phyloP scores from a whole-genome alignment of 2,888 invertebrate species.

The Pseudococcus jackbeardsleyi region DNA sequence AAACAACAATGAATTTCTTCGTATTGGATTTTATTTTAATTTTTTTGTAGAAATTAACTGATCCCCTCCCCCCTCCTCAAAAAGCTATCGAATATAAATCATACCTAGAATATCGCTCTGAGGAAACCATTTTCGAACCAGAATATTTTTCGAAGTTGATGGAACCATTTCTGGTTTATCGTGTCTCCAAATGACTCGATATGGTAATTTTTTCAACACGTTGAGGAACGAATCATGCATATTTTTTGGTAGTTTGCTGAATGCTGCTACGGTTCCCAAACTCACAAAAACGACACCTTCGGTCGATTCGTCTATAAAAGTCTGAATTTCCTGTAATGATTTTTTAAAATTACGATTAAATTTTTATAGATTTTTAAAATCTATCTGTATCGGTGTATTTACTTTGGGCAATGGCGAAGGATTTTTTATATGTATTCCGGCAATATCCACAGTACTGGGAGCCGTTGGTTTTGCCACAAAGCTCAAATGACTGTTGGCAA shows the following conservation, averaged over 20 bases:
- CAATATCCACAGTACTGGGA: background rate
- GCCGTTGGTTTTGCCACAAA: background rate
- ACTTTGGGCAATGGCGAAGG: background rate
- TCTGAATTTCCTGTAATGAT: background rate
- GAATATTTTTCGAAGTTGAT: background rate
- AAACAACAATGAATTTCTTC: no score
- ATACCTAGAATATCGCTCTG: background rate
- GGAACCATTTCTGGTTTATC: background rate
- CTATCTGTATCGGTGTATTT: background rate
- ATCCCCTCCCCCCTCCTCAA: background rate
- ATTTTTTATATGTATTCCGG: background rate
- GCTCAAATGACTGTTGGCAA: background rate
- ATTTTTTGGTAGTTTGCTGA: background rate
- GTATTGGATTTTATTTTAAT: no score
- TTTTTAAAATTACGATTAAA: background rate
- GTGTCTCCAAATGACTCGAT: background rate
- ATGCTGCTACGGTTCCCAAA: background rate
- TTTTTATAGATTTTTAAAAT: no score
- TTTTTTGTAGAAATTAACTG: no score
- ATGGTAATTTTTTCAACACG: background rate
- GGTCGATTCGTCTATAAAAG: background rate
- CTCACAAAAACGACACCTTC: background rate
- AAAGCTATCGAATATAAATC: background rate
- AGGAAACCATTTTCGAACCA: background rate
- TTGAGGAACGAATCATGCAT: background rate